Evolutionary conservation across 1,140 invertebrate species (phyloP), one percentile per base, ranked within the genome.

Genomic region (Probaryconus sp.): DNA sequence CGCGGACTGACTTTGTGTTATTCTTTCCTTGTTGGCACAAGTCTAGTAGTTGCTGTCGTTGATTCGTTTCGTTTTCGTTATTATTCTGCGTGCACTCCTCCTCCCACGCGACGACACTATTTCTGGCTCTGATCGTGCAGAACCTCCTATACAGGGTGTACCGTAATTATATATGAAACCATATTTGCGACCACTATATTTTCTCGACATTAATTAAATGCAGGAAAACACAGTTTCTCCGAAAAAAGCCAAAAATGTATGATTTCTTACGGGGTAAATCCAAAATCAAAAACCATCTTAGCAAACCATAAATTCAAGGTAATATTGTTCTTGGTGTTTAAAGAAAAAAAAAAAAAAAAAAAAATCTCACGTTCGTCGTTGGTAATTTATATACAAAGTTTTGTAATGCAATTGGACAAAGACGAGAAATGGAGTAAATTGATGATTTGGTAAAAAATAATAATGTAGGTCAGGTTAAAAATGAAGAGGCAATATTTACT

Each of bases 61-160:
- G 24, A 35, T 31, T 35, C 43, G 21, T 40, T 10, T 47, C 21
- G 5, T 33, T 30, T 48, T 72, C 56, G 51, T 81, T 78, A 73
- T 74, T 78, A 76, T 81, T 84, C 78, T 61, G 45, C 64, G 42
- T 81, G 75, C 77, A 73, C 77, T 71, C 81, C 80, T 71, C 81
- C 80, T 81, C 84, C 85, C 83, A 87, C 85, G 83, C 82, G 79
- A 80, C 77, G 82, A 56, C 43, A 80, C 83, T 87, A 87, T 87
- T 87, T 85, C 80, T 79, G 81, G 79, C 79, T 60, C 50, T 82
- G 83, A 82, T 79, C 63, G 69, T 40, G 67, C 50, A 26, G 24
- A 45, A 47, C 51, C 24, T 65, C 60, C 28, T 69, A 45, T 60
- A 68, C 45, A 35, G 64, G 64, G 51, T 68, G 51, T 68, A 47